Base-by-base conservation (phyloP, 2,113 vertebrate species). In the Pterocles burchelli region DNA sequence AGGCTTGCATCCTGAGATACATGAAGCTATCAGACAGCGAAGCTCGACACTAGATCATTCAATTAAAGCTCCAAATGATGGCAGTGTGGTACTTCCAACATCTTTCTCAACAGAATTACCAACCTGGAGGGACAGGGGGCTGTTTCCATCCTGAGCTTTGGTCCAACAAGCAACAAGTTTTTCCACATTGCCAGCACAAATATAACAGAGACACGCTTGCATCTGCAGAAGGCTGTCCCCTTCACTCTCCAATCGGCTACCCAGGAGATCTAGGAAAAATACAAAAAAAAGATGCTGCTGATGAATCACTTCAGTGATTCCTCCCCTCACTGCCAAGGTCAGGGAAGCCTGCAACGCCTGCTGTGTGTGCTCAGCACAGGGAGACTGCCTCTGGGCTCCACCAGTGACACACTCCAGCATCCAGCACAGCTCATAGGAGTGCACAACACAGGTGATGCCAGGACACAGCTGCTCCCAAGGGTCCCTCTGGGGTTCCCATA, bases 161-260 rank as follows among this genome's bases (percentile, higher is more conserved):
- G 98, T 98, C 99, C 99, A 99, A 94, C 99, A 99, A 10, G 98
- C 97, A 83, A 99, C 98, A 0, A 99, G 98, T 75, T 99, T 99
- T 94, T 99, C 99, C 84, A 99, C 98, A 0, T 99, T 99, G 45
- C 99, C 99, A 1, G 99, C 99, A 83, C 99, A 99, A 88, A 99
- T 99, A 81, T 99, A 99, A 86, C 99, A 99, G 77, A 99, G 98
- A 96, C 99, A 99, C 8, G 99, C 99, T 77, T 99, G 99, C 1
- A 98, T 97, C 94, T 98, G 98, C 66, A 99, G 97, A 21, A 97
- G 46, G 11, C 46, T 83, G 18, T 99, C 99, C 9, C 98, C 98
- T 63, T 99, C 98, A 0, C 79, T 98, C 92, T 99, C 99, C 96
- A 99, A 98, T 49, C 99, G 98, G 85, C 94, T 96, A 20, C 99